Conservation (phyloP, 2,797 vertebrate species). For the Heterohyrax brucei region DNA sequence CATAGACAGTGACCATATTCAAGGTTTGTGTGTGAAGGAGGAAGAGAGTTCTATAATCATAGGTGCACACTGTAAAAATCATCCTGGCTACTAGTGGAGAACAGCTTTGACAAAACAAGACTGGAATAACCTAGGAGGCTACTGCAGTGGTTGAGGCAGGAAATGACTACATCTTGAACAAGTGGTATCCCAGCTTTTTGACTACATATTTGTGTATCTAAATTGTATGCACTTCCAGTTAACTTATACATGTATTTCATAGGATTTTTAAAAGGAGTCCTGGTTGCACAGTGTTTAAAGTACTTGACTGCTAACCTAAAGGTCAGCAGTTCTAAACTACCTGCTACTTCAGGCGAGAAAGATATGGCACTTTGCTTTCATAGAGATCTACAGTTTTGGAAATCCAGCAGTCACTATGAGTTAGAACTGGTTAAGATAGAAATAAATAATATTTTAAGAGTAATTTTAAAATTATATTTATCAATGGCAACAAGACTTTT, state of each 20-base stretch:
- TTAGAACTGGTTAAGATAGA: neutral
- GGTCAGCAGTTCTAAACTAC: too few species aligned
- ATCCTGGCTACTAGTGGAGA: neutral
- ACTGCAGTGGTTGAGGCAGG: neutral
- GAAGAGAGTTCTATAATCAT: neutral
- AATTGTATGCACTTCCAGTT: neutral
- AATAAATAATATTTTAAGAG: neutral
- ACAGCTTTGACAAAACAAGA: conserved; percentile 11
- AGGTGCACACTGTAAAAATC: neutral
- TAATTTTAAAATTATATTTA: conserved; percentile 39
- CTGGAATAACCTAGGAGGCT: neutral
- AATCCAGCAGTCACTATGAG: too few species aligned
- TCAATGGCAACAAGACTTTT: neutral
- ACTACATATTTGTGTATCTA: conserved; percentile 10
- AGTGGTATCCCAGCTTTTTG: neutral
- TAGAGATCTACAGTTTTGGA: too few species aligned
- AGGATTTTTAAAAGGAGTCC: neutral
- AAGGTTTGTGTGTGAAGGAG: neutral
- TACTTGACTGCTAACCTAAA: too few species aligned
- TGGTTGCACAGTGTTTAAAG: too few species aligned
- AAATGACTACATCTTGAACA: neutral
- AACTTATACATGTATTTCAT: neutral
- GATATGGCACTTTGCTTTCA: too few species aligned
- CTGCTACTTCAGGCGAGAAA: too few species aligned
- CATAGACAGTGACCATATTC: neutral